Conservation (phyloP, 2,113 vertebrate species). For the Sterna hirundo region DNA sequence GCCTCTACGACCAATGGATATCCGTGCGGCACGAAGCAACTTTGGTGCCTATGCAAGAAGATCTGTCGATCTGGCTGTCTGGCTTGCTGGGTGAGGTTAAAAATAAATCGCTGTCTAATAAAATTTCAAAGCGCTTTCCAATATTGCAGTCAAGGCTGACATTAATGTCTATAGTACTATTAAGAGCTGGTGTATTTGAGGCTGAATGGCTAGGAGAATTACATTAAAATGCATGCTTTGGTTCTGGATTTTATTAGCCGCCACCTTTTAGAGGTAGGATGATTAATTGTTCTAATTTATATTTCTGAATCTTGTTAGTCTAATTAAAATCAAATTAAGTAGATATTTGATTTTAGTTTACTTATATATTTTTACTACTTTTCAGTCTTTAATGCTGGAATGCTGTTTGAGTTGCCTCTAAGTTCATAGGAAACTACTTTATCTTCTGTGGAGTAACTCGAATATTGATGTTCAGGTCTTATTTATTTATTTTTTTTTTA, state of each 20-base stretch:
- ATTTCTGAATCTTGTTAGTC: neutral
- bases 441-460: neutral
- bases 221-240: neutral
- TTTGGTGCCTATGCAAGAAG: conserved; percentile 94
- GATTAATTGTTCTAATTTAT: neutral
- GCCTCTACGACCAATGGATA: conserved; percentile 95
- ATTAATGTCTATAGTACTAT: neutral
- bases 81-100: conserved; percentile 85
- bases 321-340: neutral
- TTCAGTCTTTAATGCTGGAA: neutral
- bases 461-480: neutral
- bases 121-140: neutral
- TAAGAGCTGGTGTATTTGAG: neutral
- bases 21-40: conserved; percentile 91
- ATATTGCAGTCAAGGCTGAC: neutral
- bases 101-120: neutral
- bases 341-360: neutral
- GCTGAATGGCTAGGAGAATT: neutral
- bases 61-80: conserved; percentile 92
- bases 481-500: conserved; percentile 47
- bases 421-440: neutral
- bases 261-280: neutral
- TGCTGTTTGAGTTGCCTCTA: neutral
- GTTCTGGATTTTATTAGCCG: neutral
- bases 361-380: neutral